phyloP scores from a whole-genome alignment of 2,888 invertebrate species.

The Tolmerus cingulatus region DNA sequence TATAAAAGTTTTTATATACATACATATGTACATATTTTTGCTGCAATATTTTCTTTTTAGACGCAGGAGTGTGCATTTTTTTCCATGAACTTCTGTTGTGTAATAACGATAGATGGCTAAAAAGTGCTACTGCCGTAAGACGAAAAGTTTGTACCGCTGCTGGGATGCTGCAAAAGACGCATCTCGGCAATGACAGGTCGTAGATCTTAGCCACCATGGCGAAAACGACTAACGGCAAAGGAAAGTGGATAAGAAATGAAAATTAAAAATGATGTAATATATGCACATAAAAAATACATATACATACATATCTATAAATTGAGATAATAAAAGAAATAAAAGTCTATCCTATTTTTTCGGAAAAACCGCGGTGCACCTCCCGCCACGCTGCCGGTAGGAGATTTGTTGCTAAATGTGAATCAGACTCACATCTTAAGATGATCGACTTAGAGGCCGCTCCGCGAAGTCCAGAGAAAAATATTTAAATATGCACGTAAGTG shows the following conservation, averaged over 20 bases:
- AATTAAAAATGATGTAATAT: not conserved
- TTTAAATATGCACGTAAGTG: too few species aligned
- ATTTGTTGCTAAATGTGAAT: not conserved
- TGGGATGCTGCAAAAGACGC: not conserved
- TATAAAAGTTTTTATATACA: too few species aligned
- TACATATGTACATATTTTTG: too few species aligned
- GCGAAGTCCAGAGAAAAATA: too few species aligned
- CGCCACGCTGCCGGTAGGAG: not conserved
- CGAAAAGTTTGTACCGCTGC: not conserved
- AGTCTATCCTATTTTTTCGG: not conserved
- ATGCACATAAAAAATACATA: too few species aligned
- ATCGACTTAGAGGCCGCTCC: not conserved
- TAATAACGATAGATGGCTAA: too few species aligned
- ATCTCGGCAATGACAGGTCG: not conserved
- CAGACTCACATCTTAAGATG: not conserved
- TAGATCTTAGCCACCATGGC: not conserved
- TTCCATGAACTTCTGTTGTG: too few species aligned
- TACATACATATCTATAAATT: too few species aligned
- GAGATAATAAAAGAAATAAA: too few species aligned
- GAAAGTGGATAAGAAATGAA: not conserved
- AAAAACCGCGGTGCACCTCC: not conserved
- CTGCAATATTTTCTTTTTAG: too few species aligned
- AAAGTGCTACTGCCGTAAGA: not conserved
- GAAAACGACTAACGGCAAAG: not conserved
- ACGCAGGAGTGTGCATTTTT: too few species aligned